phyloP scores from a whole-genome alignment of 2,888 invertebrate genomes.

The Trachelus stipa region DNA sequence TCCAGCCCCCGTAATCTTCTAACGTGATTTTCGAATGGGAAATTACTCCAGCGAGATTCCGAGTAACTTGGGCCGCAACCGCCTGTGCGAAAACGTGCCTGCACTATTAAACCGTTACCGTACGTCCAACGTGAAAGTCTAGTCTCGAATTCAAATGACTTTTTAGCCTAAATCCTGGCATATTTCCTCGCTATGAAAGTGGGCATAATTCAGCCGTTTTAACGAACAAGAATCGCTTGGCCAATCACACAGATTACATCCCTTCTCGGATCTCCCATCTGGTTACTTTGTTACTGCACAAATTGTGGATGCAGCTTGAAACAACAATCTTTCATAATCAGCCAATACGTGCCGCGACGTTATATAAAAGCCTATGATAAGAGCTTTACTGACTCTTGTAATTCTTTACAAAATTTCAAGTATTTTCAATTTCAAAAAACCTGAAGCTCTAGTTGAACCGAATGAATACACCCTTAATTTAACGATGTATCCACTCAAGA shows the following conservation, averaged over 20 bases:
- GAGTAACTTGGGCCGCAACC: not conserved
- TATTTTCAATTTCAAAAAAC: too few relatives aligned
- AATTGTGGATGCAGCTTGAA: not conserved
- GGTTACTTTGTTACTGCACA: not conserved
- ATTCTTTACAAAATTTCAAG: too few relatives aligned
- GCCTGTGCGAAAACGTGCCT: constrained; percentile 26
- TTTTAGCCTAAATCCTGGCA: constrained; percentile 4
- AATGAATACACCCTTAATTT: too few relatives aligned
- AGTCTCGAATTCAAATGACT: constrained; percentile 9
- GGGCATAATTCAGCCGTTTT: not conserved
- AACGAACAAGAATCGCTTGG: not conserved
- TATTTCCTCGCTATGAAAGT: not conserved
- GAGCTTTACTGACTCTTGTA: too few relatives aligned
- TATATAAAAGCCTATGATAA: too few relatives aligned
- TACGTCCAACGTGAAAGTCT: constrained; percentile 2
- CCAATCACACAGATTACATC: not conserved
- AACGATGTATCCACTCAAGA: too few relatives aligned
- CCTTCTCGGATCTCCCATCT: not conserved
- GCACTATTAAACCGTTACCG: constrained; percentile 20
- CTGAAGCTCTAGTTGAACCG: too few relatives aligned
- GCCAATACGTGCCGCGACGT: not conserved
- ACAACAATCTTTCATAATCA: not conserved
- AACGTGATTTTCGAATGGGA: constrained; percentile 22
- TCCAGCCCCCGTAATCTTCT: constrained; percentile 17
- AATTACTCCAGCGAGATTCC: constrained; percentile 18